phyloP scores from a whole-genome alignment of 2,888 invertebrate species.

The Ptychoptera albimana region DNA sequence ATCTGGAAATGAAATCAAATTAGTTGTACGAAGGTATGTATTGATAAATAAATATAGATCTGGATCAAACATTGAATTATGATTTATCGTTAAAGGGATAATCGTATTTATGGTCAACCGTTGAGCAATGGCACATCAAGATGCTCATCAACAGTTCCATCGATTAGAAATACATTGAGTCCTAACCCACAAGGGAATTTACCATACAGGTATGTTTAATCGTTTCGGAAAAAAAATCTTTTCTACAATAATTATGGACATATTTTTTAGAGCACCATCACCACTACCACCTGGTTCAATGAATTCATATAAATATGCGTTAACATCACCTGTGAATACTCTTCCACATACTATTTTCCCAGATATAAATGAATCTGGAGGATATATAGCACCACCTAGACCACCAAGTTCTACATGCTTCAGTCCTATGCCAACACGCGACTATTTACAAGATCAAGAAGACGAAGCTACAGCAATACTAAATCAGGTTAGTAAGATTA shows the following conservation, averaged over 20 bases:
- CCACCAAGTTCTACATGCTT: conserved; percentile 19
- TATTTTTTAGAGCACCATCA: conserved; percentile 30
- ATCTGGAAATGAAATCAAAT: conserved; percentile 59
- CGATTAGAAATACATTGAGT: conserved; percentile 8
- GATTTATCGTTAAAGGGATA: conserved; percentile 21
- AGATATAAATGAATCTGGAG: conserved; percentile 27
- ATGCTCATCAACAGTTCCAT: conserved; percentile 29
- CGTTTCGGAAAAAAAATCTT: background rate
- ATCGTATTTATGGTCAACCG: conserved; percentile 29
- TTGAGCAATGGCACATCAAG: conserved; percentile 35
- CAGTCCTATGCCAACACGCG: conserved; percentile 29
- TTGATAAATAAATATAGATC: background rate
- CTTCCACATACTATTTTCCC: conserved; percentile 40
- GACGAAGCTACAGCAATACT: conserved; percentile 29
- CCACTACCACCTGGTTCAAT: conserved; percentile 36
- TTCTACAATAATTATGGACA: no score
- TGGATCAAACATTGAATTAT: background rate
- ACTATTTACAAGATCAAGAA: conserved; percentile 28
- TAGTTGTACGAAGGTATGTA: conserved; percentile 66
- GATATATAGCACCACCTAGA: conserved; percentile 23
- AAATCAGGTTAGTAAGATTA: conserved; percentile 24
- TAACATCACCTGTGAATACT: conserved; percentile 25
- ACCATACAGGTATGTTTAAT: background rate
- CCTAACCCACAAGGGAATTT: conserved; percentile 1
- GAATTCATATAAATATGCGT: conserved; percentile 27